Evolutionary conservation across 53 echinoderm and acorn worm genomes (phyloP).

Genomic region (Patiria pectinifera): DNA sequence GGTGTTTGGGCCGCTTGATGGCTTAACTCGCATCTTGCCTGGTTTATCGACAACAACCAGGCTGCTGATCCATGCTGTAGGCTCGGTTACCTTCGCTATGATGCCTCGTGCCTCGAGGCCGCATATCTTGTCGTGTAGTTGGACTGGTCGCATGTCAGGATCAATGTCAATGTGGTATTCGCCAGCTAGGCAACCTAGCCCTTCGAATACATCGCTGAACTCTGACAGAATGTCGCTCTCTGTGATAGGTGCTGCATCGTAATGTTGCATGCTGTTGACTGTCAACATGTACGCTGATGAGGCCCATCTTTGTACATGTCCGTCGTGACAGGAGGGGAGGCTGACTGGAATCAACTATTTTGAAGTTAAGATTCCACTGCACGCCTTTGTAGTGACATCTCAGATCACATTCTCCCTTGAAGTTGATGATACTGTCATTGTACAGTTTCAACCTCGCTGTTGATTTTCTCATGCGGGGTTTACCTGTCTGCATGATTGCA

Average conservation of each 20-base stretch:
- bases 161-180: background rate
- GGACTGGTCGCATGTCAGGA: conserved; percentile 13
- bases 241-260: background rate
- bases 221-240: background rate
- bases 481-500: conserved; percentile 10
- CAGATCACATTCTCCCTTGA: conserved; percentile 34
- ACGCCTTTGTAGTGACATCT: conserved; percentile 3
- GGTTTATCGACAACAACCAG: conserved; percentile 40
- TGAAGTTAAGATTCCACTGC: conserved; percentile 28
- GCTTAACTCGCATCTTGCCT: conserved; percentile 50
- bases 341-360: conserved; percentile 37
- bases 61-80: conserved; percentile 69
- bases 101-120: conserved; percentile 54
- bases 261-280: background rate
- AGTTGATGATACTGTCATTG: conserved; percentile 28
- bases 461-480: conserved; percentile 20
- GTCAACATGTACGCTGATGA: conserved; percentile 26
- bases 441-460: conserved; percentile 41
- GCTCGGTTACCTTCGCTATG: conserved; percentile 59
- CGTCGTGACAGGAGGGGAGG: background rate
- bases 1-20: conserved; percentile 39
- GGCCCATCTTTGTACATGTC: conserved; percentile 29
- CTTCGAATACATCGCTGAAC: background rate
- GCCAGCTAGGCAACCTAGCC: background rate
- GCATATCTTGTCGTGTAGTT: conserved; percentile 51